Evolutionary conservation across 2,888 invertebrate genomes (phyloP).

Genomic region (Coenonympha glycerion): DNA sequence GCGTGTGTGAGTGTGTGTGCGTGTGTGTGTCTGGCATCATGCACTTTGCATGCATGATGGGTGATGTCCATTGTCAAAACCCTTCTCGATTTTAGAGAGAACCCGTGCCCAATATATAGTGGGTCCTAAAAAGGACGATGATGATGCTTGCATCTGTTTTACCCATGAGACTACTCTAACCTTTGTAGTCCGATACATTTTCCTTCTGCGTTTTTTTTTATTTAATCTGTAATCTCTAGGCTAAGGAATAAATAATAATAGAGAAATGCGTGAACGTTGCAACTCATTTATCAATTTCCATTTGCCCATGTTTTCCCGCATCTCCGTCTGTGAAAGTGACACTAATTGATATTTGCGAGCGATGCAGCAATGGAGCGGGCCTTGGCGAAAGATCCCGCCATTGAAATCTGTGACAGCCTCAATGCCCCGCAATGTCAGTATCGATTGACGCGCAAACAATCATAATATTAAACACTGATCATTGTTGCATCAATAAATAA

Average conservation of each 20-base stretch:
- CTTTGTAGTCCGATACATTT: not conserved
- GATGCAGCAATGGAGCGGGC: not conserved
- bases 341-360: not conserved
- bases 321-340: not conserved
- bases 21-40: no score
- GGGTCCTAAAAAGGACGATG: no score
- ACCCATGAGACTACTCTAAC: no score
- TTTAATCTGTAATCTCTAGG: not conserved
- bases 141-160: no score
- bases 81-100: no score
- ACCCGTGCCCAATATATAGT: no score
- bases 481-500: not conserved
- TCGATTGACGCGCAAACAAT: not conserved
- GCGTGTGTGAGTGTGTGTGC: no score
- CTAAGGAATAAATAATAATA: not conserved
- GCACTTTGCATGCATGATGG: no score
- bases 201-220: not conserved
- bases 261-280: not conserved
- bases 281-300: no score
- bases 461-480: no score
- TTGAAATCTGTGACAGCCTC: not conserved
- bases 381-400: not conserved
- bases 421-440: not conserved
- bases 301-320: not conserved
- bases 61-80: no score